These are phyloP conservation scores for Euleptes europaea DNA, from an alignment of 2,113 vertebrate genomes.

Conservation along the genomic window DNA sequence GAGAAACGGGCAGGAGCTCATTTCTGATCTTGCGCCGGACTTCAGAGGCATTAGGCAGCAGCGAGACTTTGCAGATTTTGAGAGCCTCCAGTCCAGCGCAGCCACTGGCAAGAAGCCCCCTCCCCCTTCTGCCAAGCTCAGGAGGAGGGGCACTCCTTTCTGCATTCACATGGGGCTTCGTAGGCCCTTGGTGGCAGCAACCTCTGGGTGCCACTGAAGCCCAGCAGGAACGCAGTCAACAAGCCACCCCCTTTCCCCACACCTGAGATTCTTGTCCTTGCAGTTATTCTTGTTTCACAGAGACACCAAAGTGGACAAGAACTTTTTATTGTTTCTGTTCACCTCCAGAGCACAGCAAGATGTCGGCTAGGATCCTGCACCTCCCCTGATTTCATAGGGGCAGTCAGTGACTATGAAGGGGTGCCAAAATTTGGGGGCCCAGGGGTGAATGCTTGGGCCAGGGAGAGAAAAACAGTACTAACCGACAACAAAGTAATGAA, in stretches of 20 bases:
- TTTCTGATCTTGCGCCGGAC: too few relatives aligned
- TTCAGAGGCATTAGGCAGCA: too few relatives aligned
- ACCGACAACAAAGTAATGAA: not conserved
- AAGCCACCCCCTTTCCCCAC: not conserved
- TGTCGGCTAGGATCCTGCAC: not conserved
- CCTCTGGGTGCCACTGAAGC: not conserved
- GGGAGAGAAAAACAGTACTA: not conserved
- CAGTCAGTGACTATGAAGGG: not conserved
- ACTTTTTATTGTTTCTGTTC: not conserved
- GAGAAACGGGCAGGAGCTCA: too few relatives aligned
- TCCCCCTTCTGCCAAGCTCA: not conserved
- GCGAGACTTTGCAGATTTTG: too few relatives aligned
- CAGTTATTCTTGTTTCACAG: not conserved
- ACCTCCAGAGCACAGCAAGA: not conserved
- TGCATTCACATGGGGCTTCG: not conserved
- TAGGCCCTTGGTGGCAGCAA: not conserved
- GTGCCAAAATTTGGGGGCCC: not conserved
- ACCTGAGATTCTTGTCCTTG: not conserved
- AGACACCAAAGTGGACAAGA: not conserved
- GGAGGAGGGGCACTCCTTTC: not conserved
- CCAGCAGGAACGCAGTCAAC: not conserved
- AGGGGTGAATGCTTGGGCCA: not conserved
- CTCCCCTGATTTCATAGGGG: not conserved
- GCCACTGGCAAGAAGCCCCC: too few relatives aligned
- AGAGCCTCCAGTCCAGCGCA: too few relatives aligned